Conservation (phyloP, 23 tunicate genomes). For the Ascidia mentula region DNA sequence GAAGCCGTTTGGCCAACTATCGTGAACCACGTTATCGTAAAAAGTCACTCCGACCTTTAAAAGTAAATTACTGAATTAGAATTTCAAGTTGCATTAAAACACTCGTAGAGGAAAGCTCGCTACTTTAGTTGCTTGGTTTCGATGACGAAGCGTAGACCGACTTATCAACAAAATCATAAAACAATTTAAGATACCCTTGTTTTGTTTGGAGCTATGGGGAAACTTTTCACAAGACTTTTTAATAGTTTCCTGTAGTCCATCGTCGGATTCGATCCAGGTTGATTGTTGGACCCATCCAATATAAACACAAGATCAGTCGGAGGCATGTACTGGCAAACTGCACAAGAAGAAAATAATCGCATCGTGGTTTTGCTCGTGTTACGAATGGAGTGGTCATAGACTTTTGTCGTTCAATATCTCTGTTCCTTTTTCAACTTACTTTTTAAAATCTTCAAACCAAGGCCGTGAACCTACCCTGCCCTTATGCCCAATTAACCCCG, state of each 20-base stretch:
- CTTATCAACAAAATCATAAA: background rate
- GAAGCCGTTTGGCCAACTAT: conserved; percentile 15
- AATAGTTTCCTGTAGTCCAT: conserved; percentile 8
- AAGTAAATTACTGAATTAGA: background rate
- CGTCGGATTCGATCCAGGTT: background rate
- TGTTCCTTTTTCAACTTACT: too few relatives aligned
- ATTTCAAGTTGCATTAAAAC: too few relatives aligned
- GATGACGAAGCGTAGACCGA: background rate
- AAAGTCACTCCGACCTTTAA: conserved; percentile 10
- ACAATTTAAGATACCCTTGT: background rate
- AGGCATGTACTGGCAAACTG: conserved; percentile 48
- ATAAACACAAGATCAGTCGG: conserved; percentile 50
- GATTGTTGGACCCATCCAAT: conserved; percentile 27
- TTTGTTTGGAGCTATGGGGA: background rate
- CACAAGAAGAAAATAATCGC: background rate
- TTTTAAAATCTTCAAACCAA: too few relatives aligned
- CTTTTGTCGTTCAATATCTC: too few relatives aligned
- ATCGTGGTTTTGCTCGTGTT: too few relatives aligned
- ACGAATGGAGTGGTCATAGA: too few relatives aligned
- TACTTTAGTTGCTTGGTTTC: background rate
- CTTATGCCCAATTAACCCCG: too few relatives aligned
- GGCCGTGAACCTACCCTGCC: too few relatives aligned
- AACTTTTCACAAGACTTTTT: background rate
- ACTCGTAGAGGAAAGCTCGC: too few relatives aligned
- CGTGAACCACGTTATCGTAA: conserved; percentile 21